Percentiles rank a stretch among this genome's conserved stretches.
These are phyloP conservation scores for Drosophila dunni DNA, from an alignment of 1,140 invertebrate species.

Conservation along the genomic window DNA sequence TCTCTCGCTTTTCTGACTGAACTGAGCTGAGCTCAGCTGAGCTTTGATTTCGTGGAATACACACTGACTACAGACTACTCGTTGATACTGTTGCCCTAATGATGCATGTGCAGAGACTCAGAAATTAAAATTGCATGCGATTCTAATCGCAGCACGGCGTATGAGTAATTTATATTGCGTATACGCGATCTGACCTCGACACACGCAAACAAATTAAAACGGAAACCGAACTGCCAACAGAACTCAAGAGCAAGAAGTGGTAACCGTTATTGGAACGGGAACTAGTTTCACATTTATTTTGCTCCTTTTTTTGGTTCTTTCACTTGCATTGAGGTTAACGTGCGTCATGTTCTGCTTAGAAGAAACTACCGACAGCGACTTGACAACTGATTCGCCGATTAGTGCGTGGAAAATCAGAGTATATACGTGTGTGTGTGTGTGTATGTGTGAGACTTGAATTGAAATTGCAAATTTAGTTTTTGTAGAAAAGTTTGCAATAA, in stretches of 20 bases:
- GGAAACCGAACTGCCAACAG: slow-evolving; percentile 48
- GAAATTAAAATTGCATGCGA: slow-evolving; percentile 34
- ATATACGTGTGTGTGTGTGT: slow-evolving; percentile 1
- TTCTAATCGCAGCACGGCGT: slow-evolving; percentile 46
- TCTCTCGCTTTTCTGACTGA: slow-evolving; percentile 39
- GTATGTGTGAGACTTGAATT: slow-evolving; percentile 26
- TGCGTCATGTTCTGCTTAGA: slow-evolving; percentile 64
- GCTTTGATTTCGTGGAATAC: slow-evolving; percentile 48
- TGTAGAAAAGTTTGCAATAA: slow-evolving; percentile 32
- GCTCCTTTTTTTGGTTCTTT: neutral
- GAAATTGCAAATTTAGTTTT: slow-evolving; percentile 52
- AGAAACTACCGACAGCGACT: slow-evolving; percentile 64
- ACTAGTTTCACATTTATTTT: neutral
- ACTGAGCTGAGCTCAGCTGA: slow-evolving; percentile 21
- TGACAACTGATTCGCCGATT: slow-evolving; percentile 69
- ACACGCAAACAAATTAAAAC: slow-evolving; percentile 53
- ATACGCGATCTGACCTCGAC: slow-evolving; percentile 38
- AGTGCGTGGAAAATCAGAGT: slow-evolving; percentile 31
- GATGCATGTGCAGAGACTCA: slow-evolving; percentile 39
- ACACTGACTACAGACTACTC: neutral
- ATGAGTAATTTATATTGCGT: slow-evolving; percentile 52
- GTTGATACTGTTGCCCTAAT: slow-evolving; percentile 52
- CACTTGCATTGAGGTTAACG: slow-evolving; percentile 41
- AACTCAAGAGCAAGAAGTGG: neutral
- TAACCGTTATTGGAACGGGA: neutral